Percentiles rank a stretch among this genome's conserved stretches.
Evolutionary conservation across 2,888 invertebrate genomes (phyloP).

Genomic region (Lypha dubia): DNA sequence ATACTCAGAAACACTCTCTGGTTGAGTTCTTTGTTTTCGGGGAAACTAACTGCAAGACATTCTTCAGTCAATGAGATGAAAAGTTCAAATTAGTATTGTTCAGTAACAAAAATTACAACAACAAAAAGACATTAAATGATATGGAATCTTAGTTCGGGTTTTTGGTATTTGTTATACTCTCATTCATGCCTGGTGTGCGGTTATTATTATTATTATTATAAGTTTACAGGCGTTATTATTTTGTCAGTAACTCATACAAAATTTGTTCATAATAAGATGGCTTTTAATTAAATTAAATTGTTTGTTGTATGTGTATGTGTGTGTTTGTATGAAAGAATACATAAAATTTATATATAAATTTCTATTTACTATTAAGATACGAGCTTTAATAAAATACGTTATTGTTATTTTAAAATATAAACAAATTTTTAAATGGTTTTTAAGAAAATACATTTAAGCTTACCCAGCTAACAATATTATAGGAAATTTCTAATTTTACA

Average conservation of each 20-base stretch:
- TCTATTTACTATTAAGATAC: not conserved
- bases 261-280: constrained; percentile 31
- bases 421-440: not conserved
- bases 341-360: not conserved
- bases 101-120: constrained; percentile 41
- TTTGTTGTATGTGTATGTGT: constrained; percentile 12
- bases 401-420: not conserved
- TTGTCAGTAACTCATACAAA: constrained; percentile 15
- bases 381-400: no score
- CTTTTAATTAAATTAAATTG: constrained; percentile 65
- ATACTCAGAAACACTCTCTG: constrained; percentile 1
- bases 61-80: constrained; percentile 37
- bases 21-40: not conserved
- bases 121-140: constrained; percentile 21
- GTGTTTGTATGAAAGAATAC: not conserved
- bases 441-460: not conserved
- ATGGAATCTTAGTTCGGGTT: not conserved
- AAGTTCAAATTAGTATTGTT: constrained; percentile 50
- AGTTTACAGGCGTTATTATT: not conserved
- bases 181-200: not conserved
- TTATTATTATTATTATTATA: not conserved
- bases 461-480: not conserved
- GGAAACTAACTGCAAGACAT: not conserved
- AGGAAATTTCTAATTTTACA: no score
- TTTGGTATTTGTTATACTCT: not conserved